phyloP scores from a whole-genome alignment of 2,888 invertebrate species.

The Orthosia incerta region DNA sequence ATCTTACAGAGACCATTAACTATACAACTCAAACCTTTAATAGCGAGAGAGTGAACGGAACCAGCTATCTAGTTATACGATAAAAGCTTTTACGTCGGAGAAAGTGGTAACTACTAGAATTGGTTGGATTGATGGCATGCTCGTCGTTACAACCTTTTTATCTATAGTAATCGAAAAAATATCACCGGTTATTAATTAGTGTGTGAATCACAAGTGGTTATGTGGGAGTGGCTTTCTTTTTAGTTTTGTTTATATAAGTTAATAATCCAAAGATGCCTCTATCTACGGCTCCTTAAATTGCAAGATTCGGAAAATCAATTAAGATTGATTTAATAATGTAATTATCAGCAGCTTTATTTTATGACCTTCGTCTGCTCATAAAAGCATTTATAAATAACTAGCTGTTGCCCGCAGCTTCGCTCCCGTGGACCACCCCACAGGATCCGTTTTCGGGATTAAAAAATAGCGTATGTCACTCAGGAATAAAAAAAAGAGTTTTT shows the following conservation, averaged over 20 bases:
- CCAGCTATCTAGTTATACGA: constrained; percentile 33
- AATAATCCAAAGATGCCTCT: too few relatives aligned
- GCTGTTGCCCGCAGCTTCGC: too few relatives aligned
- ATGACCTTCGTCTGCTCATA: background rate
- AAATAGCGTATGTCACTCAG: too few relatives aligned
- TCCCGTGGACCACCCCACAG: too few relatives aligned
- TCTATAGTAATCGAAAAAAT: constrained; percentile 6
- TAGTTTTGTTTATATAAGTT: background rate
- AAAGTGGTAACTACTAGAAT: constrained; percentile 39
- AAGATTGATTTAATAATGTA: background rate
- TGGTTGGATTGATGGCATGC: constrained; percentile 1
- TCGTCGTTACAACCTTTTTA: constrained; percentile 5
- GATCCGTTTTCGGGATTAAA: too few relatives aligned
- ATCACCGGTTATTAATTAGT: constrained; percentile 1
- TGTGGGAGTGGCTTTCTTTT: constrained; percentile 2
- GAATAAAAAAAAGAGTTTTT: too few relatives aligned
- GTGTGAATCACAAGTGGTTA: constrained; percentile 10
- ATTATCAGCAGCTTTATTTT: background rate
- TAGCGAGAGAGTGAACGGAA: constrained; percentile 60
- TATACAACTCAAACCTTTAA: constrained; percentile 22
- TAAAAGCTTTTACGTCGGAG: constrained; percentile 53
- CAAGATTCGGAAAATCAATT: background rate
- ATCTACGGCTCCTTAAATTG: background rate
- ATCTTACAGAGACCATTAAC: constrained; percentile 1
- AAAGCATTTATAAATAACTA: background rate